These are phyloP conservation scores for Leptobrachium ailaonicum DNA, from an alignment of 2,113 vertebrate genomes.

Conservation along the genomic window DNA sequence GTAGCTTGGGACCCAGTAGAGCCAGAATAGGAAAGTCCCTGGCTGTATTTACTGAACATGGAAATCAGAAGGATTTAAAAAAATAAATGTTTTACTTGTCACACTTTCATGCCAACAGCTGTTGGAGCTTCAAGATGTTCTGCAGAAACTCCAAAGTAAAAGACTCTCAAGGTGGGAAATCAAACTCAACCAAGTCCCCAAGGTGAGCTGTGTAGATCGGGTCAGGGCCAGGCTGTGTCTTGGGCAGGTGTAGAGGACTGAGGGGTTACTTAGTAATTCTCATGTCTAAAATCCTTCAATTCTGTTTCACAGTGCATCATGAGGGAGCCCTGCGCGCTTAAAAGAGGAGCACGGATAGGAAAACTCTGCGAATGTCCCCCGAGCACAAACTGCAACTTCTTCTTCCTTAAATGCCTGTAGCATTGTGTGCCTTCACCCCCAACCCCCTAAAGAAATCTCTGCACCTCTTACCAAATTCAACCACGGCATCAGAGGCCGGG, in stretches of 20 bases:
- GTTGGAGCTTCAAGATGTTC: slow-evolving; percentile 46
- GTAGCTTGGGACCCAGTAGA: no score
- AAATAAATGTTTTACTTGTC: no score
- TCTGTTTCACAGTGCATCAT: slow-evolving; percentile 26
- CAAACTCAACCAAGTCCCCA: slow-evolving; percentile 50
- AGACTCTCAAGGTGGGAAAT: slow-evolving; percentile 40
- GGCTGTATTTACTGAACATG: no score
- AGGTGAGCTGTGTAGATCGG: slow-evolving; percentile 13
- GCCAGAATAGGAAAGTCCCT: no score
- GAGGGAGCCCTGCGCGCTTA: slow-evolving; percentile 72
- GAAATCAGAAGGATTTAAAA: no score
- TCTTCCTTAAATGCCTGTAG: slow-evolving; percentile 79
- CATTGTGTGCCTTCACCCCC: not conserved
- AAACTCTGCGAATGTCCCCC: slow-evolving; percentile 77
- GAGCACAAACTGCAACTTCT: slow-evolving; percentile 73
- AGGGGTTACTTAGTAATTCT: not conserved
- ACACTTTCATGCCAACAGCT: slow-evolving; percentile 11
- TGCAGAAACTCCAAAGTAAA: slow-evolving; percentile 52
- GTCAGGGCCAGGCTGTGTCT: not conserved
- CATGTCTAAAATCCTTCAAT: not conserved
- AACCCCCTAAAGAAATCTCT: no score
- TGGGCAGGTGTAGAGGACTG: not conserved
- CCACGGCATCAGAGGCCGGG: no score
- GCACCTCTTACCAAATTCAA: no score
- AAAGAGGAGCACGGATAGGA: slow-evolving; percentile 76